phyloP scores from a whole-genome alignment of 1,140 invertebrate species.

The Drosophila arizonae region DNA sequence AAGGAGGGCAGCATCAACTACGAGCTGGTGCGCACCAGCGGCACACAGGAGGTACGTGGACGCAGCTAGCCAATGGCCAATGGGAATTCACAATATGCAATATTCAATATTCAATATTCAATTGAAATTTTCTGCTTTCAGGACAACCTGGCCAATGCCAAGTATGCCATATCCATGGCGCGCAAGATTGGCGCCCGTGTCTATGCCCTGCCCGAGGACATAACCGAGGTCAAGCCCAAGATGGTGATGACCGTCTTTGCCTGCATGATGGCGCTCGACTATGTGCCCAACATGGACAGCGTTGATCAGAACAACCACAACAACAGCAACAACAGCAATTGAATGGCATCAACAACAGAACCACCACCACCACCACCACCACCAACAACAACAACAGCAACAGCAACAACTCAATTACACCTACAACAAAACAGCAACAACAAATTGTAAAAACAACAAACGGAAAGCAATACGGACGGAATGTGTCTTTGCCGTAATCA shows the following conservation, averaged over 20 bases:
- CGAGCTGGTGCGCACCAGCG: constrained; percentile 91
- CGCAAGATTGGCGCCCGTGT: constrained; percentile 98
- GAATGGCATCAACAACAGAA: constrained; percentile 37
- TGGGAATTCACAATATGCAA: neutral
- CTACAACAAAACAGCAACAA: constrained; percentile 27
- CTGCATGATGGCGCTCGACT: constrained; percentile 98
- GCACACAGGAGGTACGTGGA: constrained; percentile 89
- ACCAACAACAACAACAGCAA: constrained; percentile 57
- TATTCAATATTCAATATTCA: neutral
- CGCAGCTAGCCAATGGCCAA: neutral
- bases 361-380: constrained; percentile 24
- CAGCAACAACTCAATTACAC: constrained; percentile 38
- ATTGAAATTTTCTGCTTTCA: constrained; percentile 83
- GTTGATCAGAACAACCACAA: constrained; percentile 81
- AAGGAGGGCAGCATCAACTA: constrained; percentile 98
- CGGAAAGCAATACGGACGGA: constrained; percentile 5
- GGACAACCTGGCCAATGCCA: constrained; percentile 98
- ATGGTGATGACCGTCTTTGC: constrained; percentile 99
- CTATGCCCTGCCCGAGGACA: constrained; percentile 99
- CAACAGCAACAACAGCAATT: constrained; percentile 69
- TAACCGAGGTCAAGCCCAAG: constrained; percentile 98
- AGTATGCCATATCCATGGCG: constrained; percentile 99
- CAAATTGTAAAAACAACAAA: constrained; percentile 3
- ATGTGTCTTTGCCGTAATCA: constrained; percentile 30
- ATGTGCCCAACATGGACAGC: constrained; percentile 92